Conservation (phyloP, 1,140 invertebrate species). For the Parasteatoda tepidariorum region DNA sequence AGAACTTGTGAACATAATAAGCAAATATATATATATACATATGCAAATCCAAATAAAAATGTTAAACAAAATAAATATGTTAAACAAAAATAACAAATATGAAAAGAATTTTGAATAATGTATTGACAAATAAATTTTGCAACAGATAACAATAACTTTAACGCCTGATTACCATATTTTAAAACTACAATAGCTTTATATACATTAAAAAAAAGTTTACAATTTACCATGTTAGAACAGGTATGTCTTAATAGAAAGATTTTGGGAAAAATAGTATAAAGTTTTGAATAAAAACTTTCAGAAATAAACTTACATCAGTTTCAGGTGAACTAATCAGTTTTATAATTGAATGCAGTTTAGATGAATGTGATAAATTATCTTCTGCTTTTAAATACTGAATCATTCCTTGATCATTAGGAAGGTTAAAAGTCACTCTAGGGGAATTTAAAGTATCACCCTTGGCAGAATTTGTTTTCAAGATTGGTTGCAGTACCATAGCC, state of each 20-base stretch:
- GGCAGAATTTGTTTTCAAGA: background rate
- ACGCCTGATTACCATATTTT: too few species aligned
- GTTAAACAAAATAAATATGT: too few species aligned
- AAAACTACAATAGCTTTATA: too few species aligned
- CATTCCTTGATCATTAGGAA: slow-evolving; percentile 15
- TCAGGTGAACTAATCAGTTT: background rate
- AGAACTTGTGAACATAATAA: background rate
- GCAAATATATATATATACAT: too few species aligned
- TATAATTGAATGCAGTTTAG: slow-evolving; percentile 1
- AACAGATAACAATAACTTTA: background rate
- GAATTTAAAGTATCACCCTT: background rate
- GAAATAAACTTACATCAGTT: slow-evolving; percentile 7
- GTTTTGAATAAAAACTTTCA: background rate
- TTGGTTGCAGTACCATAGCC: background rate
- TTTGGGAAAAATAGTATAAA: background rate
- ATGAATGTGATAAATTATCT: background rate
- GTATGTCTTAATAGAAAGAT: too few species aligned
- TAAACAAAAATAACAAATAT: background rate
- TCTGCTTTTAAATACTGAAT: slow-evolving; percentile 5
- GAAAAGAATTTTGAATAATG: background rate
- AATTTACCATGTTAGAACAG: too few species aligned
- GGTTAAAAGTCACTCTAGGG: slow-evolving; percentile 14
- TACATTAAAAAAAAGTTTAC: too few species aligned
- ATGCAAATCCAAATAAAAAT: too few species aligned
- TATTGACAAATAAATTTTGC: background rate